Evolutionary conservation across 64 coral and sea anemone species (phyloP).

Genomic region (Anthopleura sola): DNA sequence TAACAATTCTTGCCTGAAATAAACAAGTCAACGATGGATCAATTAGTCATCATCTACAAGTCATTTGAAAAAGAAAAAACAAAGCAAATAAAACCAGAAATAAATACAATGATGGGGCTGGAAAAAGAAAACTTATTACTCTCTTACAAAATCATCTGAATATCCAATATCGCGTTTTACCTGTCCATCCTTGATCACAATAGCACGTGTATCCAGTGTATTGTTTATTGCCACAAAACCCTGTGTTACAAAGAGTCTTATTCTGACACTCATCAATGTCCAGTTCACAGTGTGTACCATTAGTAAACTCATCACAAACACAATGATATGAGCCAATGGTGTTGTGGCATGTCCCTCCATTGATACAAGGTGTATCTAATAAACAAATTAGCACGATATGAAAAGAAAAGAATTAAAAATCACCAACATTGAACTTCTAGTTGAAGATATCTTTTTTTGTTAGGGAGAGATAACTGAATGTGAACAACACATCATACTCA

Average conservation of each 20-base stretch:
- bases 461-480: background rate
- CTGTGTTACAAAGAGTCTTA: conserved; percentile 29
- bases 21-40: background rate
- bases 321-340: conserved; percentile 39
- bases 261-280: conserved; percentile 52
- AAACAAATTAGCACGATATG: background rate
- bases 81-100: too few species aligned
- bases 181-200: background rate
- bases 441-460: background rate
- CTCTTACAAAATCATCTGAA: too few species aligned
- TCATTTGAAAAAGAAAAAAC: background rate
- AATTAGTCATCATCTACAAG: too few species aligned
- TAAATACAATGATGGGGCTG: too few species aligned
- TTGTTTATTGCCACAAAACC: background rate
- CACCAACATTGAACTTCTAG: too few species aligned
- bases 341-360: conserved; percentile 43
- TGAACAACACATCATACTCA: background rate
- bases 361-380: conserved; percentile 12
- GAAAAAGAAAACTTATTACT: too few species aligned
- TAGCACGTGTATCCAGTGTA: background rate
- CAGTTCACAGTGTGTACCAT: conserved; percentile 39
- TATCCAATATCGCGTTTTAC: conserved; percentile 17
- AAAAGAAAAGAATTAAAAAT: background rate
- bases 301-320: conserved; percentile 48
- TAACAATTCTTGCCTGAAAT: conserved; percentile 37